Evolutionary conservation across 1,140 invertebrate genomes (phyloP), one percentile per base, ranked within the genome.

Genomic region (Magallana ariakensis): DNA sequence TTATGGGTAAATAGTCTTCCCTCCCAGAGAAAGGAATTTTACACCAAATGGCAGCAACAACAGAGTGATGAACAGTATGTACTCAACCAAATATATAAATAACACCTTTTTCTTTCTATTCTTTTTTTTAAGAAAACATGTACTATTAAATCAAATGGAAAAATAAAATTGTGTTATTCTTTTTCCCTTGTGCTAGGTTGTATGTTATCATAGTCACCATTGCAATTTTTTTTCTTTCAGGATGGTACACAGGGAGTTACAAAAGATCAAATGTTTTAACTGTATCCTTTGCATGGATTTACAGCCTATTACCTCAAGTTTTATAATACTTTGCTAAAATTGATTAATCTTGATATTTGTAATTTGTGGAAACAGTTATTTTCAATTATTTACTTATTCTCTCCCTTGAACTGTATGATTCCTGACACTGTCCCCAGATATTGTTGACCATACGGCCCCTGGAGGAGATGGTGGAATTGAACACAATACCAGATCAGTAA

Each of bases 241-340:
- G n/a, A 89, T 91, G 57, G 89, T 89, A 57, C 87, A 90, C 46
- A 70, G 70, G 26, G 92, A 93, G 80, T 80, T 93, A 58, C 89
- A 92, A 85, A 92, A 92, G 85, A 93, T 93, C n/a, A 89, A 90
- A 33, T 93, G 92, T 84, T 93, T 93, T 86, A 92, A 93, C 66
- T 93, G 92, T 93, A 93, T 93, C 92, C 91, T 93, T 93, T 26
- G 26, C 22, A 80, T 33, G 7, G 26, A 82, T 55, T 46, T 2
- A 3, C 33, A 46, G 2, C 5, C 5, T 46, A 46, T 4, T 46
- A 46, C 33, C 33, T 46, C 33, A 46, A 5, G 2, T 5, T 46
- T 46, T 2, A 46, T 46, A 46, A 46, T 4, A 46, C 33, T n/a
- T n/a, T n/a, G n/a, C n/a, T n/a, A n/a, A n/a, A n/a, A n/a, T n/a